Evolutionary conservation across 1,140 invertebrate genomes (phyloP).

Genomic region (Dinothrombium tinctorium): DNA sequence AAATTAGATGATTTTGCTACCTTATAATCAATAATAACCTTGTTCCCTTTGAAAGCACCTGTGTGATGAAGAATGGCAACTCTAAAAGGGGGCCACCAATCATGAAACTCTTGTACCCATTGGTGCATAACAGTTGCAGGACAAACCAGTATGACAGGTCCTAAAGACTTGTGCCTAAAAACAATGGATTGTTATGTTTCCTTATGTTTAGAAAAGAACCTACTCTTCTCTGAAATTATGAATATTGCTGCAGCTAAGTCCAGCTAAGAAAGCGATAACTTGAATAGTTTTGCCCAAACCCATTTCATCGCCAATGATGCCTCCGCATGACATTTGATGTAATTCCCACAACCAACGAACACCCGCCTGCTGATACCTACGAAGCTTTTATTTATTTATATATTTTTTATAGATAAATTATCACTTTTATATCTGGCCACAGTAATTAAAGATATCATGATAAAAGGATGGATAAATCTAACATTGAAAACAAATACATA

Average conservation of each 20-base stretch:
- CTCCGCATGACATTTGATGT: slow-evolving; percentile 46
- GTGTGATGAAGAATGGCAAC: slow-evolving; percentile 65
- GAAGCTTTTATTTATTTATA: no score
- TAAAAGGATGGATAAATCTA: slow-evolving; percentile 1
- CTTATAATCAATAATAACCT: slow-evolving; percentile 14
- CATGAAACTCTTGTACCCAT: slow-evolving; percentile 82
- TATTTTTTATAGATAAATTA: no score
- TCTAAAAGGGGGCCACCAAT: slow-evolving; percentile 65
- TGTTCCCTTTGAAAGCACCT: slow-evolving; percentile 41
- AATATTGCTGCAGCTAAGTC: slow-evolving; percentile 36
- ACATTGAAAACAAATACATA: slow-evolving; percentile 19
- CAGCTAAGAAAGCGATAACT: slow-evolving; percentile 50
- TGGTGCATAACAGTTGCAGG: slow-evolving; percentile 85
- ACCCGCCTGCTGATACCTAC: slow-evolving; percentile 34
- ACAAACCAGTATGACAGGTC: slow-evolving; percentile 61
- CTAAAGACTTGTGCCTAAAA: slow-evolving; percentile 38
- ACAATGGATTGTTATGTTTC: background rate
- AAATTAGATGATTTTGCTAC: background rate
- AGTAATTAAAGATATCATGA: slow-evolving; percentile 7
- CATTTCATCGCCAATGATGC: slow-evolving; percentile 70
- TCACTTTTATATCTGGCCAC: no score
- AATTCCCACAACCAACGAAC: slow-evolving; percentile 84
- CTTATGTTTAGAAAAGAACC: slow-evolving; percentile 9
- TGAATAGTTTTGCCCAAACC: slow-evolving; percentile 75
- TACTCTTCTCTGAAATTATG: slow-evolving; percentile 21